A percentile compares a stretch with the other conserved stretches of the same genome.
Evolutionary conservation across 2,113 vertebrate species (phyloP).

Genomic region (Ondatra zibethicus): DNA sequence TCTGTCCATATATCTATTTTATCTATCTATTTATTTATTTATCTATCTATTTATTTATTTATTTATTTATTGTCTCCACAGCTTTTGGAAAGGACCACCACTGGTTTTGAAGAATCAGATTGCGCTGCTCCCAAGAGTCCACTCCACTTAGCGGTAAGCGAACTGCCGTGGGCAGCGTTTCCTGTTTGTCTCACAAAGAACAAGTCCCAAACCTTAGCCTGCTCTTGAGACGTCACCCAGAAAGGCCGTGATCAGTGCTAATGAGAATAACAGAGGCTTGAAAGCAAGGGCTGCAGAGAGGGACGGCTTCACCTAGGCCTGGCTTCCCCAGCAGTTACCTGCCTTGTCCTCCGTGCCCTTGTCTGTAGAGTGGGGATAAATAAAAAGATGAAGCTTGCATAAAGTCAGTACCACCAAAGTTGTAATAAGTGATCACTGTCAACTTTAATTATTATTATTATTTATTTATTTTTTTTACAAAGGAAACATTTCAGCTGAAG

Average conservation of each 20-base stretch:
- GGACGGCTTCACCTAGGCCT: background rate
- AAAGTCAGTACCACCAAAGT: background rate
- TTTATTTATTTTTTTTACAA: background rate
- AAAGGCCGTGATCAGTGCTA: background rate
- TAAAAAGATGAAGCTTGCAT: background rate
- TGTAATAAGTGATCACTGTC: background rate
- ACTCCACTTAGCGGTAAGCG: conserved; percentile 96
- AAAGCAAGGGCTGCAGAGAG: background rate
- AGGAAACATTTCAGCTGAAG: conserved; percentile 19
- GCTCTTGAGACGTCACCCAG: background rate
- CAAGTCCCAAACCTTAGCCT: background rate
- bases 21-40: background rate
- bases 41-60: background rate
- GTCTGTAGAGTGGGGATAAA: background rate
- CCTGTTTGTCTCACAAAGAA: background rate
- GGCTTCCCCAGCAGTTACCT: background rate
- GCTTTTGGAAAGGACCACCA: conserved; percentile 94
- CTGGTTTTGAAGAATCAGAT: conserved; percentile 89
- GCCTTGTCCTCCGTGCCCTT: background rate
- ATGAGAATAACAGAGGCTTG: too few species aligned
- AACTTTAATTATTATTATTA: background rate
- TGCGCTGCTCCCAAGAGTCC: conserved; percentile 91
- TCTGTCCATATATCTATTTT: background rate
- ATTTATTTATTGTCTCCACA: conserved; percentile 77
- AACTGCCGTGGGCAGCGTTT: background rate